phyloP scores from a whole-genome alignment of 1,140 invertebrate species.

The Zaprionus ghesquierei region DNA sequence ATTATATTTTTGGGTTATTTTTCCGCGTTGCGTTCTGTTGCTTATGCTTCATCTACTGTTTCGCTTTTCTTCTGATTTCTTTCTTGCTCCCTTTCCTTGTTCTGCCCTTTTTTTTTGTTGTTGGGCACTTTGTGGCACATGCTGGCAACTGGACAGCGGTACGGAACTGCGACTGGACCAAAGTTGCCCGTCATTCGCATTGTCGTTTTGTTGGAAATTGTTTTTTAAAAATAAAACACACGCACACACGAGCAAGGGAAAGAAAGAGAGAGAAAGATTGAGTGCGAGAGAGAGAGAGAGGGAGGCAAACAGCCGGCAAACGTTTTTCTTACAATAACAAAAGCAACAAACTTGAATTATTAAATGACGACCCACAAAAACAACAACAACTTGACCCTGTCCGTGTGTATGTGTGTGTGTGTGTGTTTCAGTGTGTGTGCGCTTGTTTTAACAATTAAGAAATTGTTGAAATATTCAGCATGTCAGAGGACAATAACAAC shows the following conservation, averaged over 20 bases:
- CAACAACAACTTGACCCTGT: slow-evolving; percentile 21
- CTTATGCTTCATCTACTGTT: slow-evolving; percentile 76
- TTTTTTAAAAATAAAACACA: slow-evolving; percentile 68
- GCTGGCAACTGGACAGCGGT: slow-evolving; percentile 43
- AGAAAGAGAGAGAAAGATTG: background rate
- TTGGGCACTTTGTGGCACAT: slow-evolving; percentile 67
- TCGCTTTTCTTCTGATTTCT: slow-evolving; percentile 44
- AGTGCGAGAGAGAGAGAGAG: background rate
- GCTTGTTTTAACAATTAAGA: slow-evolving; percentile 70
- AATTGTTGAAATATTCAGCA: slow-evolving; percentile 68
- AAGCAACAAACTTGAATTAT: slow-evolving; percentile 60
- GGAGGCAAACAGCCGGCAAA: slow-evolving; percentile 14
- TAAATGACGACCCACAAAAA: slow-evolving; percentile 58
- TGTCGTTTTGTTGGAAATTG: slow-evolving; percentile 67
- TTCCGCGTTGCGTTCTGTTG: slow-evolving; percentile 59
- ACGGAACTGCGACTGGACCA: slow-evolving; percentile 19
- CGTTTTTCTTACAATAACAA: slow-evolving; percentile 42
- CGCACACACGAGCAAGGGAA: slow-evolving; percentile 3
- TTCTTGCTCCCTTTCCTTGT: background rate
- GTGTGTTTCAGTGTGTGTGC: background rate
- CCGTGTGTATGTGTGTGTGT: background rate
- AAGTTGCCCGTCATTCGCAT: slow-evolving; percentile 64
- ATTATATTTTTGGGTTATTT: slow-evolving; percentile 72
- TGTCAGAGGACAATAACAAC: slow-evolving; percentile 36
- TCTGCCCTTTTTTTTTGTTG: slow-evolving; percentile 11